Base-by-base conservation (phyloP, 2,797 vertebrate genomes). In the Characodon lateralis region DNA sequence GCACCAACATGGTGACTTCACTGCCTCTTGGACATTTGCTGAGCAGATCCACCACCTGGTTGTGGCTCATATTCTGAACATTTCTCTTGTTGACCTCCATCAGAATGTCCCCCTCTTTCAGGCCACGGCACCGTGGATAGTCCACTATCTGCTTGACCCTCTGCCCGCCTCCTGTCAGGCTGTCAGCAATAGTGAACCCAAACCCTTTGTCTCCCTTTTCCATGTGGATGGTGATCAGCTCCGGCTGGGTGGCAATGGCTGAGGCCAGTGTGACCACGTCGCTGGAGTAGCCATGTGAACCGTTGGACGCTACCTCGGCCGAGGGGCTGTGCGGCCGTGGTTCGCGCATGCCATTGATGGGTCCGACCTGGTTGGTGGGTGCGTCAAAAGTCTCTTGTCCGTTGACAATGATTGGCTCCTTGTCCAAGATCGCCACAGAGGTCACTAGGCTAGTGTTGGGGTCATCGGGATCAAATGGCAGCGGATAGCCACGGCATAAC, bases 221-320 rank as follows among this genome's bases (percentile, higher is more conserved):
- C 94, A 99, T 99, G 90, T 99, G 98, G 83, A 99, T 97, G 41
- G 98, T 99, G 89, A 99, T 99, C 78, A 99, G 97, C 93, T 99
- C 98, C 0, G 98, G 98, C 87, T 99, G 98, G 0, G 98, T 99
- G 78, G 97, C 98, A 89, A 99, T 99, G 8, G 98, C 97, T 0
- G 98, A 99, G 0, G 98, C 98, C 95, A 99, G 93, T 5, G 96
- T 98, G 82, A 98, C 97, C 0, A 98, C 98, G 41, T 99, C 98
- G 0, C 94, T 98, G 91, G 96, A 92, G 89, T 98, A 98, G 81
- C 96, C 90, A 0, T 97, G 97, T 61, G 96, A 95, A 88, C 96
- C 93, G 0, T 96, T 96, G 16, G 94, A 93, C 0, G 88, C 80
- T 68, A 83, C 88, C 22, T 96, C 94, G 0, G 91, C 88, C 0